Base-by-base conservation (phyloP, 2,888 invertebrate genomes). In the Diloba caeruleocephala region DNA sequence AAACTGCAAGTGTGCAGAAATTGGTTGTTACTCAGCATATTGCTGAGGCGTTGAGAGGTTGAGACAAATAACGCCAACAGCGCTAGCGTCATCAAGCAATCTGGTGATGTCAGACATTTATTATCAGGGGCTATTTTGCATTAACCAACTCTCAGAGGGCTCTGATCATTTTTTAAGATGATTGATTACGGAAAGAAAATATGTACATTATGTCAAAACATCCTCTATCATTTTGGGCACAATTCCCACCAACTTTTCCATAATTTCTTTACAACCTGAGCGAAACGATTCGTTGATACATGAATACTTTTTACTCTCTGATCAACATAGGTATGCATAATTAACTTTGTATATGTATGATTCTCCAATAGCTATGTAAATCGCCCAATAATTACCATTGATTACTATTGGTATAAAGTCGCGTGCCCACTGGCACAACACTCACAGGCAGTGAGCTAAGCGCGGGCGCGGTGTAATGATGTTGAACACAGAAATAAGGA, bases 281-380 rank as follows among this genome's bases (percentile, higher is more conserved):
- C 49, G 49, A 29, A 62, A 56, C 56, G 29, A 31, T 34, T 26
- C 26, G 55, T 32, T 50, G 25, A 44, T 38, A 45, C 23, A 7
- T 42, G 28, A 19, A 29, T 15, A 44, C 10, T 45, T 41, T 44
- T 62, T 36, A 38, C 10, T 38, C 5, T 1, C 6, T 21, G 14
- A 50, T 62, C 41, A 39, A 32, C 51, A 43, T 46, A 38, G 10
- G 13, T 36, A 39, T 39, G 26, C 46, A 63, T 63, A 25, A 12
- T 48, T 26, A 63, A 45, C 48, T 28, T 41, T 37, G 63, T 45
- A 32, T n/a, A 29, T 32, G 26, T 21, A 29, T 54, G 23, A 45
- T 39, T 56, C 61, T 56, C 15, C 23, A 49, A 61, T 41, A 14
- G 50, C 21, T 51, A 45, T 38, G 37, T 38, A 51, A 57, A 63